Evolutionary conservation across 2,888 invertebrate species (phyloP).

Genomic region (Netelia virgata): DNA sequence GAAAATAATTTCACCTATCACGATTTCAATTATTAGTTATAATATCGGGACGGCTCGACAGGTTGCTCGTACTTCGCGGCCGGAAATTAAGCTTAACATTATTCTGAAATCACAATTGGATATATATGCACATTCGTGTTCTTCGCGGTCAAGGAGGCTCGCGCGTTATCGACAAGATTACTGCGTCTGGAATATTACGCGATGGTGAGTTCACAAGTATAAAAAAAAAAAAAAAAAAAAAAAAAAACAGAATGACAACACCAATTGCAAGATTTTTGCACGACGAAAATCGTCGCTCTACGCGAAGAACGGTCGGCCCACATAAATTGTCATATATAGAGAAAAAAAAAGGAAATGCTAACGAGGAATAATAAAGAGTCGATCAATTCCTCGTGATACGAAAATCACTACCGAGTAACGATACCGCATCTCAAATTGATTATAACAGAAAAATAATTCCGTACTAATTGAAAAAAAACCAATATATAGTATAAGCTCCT

Average conservation of each 20-base stretch:
- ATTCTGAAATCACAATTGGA: conserved; percentile 65
- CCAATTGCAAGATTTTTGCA: conserved; percentile 38
- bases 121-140: conserved; percentile 65
- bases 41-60: conserved; percentile 54
- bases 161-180: conserved; percentile 37
- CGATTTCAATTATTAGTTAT: conserved; percentile 51
- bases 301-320: conserved; percentile 66
- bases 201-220: conserved; percentile 29
- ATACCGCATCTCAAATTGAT: conserved; percentile 58
- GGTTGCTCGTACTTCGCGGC: conserved; percentile 48
- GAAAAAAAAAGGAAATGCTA: conserved; percentile 37
- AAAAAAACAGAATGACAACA: conserved; percentile 45
- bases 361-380: conserved; percentile 41
- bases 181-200: conserved; percentile 33
- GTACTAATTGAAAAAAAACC: conserved; percentile 61
- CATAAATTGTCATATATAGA: conserved; percentile 63
- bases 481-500: conserved; percentile 77
- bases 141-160: conserved; percentile 42
- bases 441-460: conserved; percentile 63
- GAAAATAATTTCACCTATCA: conserved; percentile 57
- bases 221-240: conserved; percentile 14
- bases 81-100: conserved; percentile 51
- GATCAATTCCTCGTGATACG: conserved; percentile 32
- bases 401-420: conserved; percentile 59
- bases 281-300: conserved; percentile 24